Percentiles rank a stretch among this genome's conserved stretches.
Evolutionary conservation across 1,140 invertebrate species (phyloP).

Genomic region (Caenorhabditis tropicalis): DNA sequence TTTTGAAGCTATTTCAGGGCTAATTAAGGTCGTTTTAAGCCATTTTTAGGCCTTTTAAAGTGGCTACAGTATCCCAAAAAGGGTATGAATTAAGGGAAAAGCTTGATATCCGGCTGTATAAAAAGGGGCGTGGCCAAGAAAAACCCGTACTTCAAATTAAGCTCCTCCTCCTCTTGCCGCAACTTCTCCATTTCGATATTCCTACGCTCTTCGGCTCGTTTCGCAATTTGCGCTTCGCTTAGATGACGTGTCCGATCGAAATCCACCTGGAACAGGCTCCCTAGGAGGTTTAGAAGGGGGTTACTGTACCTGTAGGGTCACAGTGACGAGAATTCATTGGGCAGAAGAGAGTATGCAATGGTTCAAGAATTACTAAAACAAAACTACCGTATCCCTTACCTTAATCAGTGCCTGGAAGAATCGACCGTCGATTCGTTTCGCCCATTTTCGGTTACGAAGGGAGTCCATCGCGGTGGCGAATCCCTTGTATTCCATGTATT

Average conservation of each 20-base stretch:
- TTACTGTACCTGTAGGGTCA: constrained; percentile 29
- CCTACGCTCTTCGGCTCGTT: neutral
- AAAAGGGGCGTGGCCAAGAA: too few relatives aligned
- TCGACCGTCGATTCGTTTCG: constrained; percentile 47
- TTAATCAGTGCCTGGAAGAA: constrained; percentile 50
- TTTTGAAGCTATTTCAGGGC: too few relatives aligned
- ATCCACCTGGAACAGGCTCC: constrained; percentile 54
- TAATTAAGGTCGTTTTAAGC: too few relatives aligned
- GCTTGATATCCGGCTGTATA: too few relatives aligned
- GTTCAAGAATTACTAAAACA: too few relatives aligned
- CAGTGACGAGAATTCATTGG: too few relatives aligned
- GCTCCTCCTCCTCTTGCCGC: constrained; percentile 30
- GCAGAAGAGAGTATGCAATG: neutral
- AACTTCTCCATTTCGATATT: constrained; percentile 21
- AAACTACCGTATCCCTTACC: too few relatives aligned
- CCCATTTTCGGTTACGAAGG: constrained; percentile 50
- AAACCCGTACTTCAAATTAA: constrained; percentile 41
- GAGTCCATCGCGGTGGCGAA: constrained; percentile 45
- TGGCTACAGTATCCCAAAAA: too few relatives aligned
- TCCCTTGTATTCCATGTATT: constrained; percentile 47
- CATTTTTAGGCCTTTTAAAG: too few relatives aligned
- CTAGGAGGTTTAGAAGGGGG: too few relatives aligned
- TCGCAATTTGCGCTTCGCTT: constrained; percentile 27
- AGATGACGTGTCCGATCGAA: constrained; percentile 53
- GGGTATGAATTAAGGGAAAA: too few relatives aligned